Evolutionary conservation across 2,797 vertebrate genomes (phyloP).

Genomic region (Eleutherodactylus coqui): DNA sequence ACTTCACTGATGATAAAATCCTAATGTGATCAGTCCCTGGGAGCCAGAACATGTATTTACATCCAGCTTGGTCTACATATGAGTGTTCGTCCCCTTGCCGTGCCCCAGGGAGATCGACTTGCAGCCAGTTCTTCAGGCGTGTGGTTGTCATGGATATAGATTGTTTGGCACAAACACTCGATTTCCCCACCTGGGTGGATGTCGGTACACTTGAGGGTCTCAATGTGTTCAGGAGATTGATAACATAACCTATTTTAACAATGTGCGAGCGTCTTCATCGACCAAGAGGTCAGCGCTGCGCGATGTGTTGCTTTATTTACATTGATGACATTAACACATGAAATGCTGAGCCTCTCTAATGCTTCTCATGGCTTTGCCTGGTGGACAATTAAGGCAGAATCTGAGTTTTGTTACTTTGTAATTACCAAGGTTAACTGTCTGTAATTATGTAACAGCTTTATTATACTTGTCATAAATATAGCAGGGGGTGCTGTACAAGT

Average conservation of each 20-base stretch:
- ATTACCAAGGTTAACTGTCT: background rate
- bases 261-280: background rate
- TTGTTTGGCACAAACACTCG: conserved; percentile 1
- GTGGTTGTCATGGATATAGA: conserved; percentile 44
- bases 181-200: conserved; percentile 1
- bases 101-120: background rate
- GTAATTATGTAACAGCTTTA: background rate
- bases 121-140: conserved; percentile 7
- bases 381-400: background rate
- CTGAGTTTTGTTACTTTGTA: background rate
- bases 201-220: conserved; percentile 18
- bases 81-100: background rate
- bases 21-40: too few relatives aligned
- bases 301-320: background rate
- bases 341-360: background rate
- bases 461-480: background rate
- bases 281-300: background rate
- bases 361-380: background rate
- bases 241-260: conserved; percentile 2
- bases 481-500: background rate
- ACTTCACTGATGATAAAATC: too few relatives aligned
- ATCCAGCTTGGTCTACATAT: conserved; percentile 5
- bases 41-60: too few relatives aligned
- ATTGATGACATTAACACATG: background rate
- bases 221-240: background rate